A percentile compares a stretch with the other conserved stretches of the same genome.
Evolutionary conservation across 2,797 vertebrate genomes (phyloP).

Genomic region (Loriculus beryllinus): DNA sequence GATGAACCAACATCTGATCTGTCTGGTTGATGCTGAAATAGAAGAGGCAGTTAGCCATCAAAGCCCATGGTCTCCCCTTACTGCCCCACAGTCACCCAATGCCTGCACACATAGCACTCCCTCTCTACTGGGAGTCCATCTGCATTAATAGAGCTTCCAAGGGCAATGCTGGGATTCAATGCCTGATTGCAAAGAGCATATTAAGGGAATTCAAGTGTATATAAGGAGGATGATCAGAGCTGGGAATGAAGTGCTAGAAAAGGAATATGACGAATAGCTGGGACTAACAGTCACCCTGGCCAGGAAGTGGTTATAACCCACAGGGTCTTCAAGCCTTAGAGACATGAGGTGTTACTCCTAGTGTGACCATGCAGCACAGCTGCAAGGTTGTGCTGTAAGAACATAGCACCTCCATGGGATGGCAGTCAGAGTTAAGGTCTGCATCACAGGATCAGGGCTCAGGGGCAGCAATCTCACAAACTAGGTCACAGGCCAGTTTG

Average conservation of each 20-base stretch:
- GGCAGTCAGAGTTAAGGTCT: neutral
- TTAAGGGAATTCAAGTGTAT: neutral
- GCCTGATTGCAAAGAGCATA: neutral
- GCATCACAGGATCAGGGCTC: neutral
- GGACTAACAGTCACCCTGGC: neutral
- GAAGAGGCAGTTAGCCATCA: neutral
- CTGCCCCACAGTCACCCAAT: neutral
- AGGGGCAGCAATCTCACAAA: neutral
- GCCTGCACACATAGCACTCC: neutral
- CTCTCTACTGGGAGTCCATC: accelerated
- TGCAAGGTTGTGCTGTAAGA: neutral
- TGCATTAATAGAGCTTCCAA: neutral
- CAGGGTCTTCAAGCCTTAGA: neutral
- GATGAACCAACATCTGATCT: conserved; percentile 97
- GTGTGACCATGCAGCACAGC: neutral
- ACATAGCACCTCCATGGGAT: neutral
- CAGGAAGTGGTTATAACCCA: neutral
- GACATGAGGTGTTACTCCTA: neutral
- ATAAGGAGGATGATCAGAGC: neutral
- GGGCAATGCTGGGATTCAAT: neutral
- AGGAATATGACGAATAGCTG: accelerated
- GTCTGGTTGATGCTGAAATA: conserved; percentile 93
- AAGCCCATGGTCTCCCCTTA: neutral
- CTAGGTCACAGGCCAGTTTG: neutral
- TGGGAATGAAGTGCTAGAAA: neutral